Conservation (phyloP, 2,888 invertebrate genomes). For the Andrena dorsata region DNA sequence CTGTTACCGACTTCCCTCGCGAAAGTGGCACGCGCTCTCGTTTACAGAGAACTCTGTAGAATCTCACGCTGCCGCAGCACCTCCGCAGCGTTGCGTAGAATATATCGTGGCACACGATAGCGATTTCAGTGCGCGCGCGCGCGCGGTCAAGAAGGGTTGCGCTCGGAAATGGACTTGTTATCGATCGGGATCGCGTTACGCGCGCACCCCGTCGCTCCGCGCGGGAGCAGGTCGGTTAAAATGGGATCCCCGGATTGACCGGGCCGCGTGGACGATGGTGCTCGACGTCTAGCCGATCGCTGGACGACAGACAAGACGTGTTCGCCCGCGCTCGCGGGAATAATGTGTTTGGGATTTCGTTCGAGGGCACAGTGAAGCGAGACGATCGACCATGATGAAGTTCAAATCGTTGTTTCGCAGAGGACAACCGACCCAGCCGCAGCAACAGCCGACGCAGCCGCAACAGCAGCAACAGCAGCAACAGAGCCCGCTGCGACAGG, state of each 20-base stretch:
- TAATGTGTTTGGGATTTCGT: conserved; percentile 53
- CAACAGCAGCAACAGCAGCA: conserved; percentile 80
- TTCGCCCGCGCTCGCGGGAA: conserved; percentile 7
- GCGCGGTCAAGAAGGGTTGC: not conserved
- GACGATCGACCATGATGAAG: conserved; percentile 92
- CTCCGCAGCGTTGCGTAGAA: not conserved
- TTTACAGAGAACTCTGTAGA: conserved; percentile 23
- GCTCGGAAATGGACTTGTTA: conserved; percentile 33
- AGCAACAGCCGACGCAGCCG: conserved; percentile 75
- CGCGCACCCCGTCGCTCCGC: not conserved
- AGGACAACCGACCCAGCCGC: conserved; percentile 88
- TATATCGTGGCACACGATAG: not conserved
- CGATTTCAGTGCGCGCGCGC: not conserved
- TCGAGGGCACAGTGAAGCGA: conserved; percentile 67
- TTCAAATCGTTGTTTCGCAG: conserved; percentile 96
- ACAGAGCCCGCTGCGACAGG: conserved; percentile 84
- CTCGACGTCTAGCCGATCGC: conserved; percentile 1
- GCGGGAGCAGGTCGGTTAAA: not conserved
- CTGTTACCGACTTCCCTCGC: not conserved
- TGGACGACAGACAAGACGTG: conserved; percentile 17
- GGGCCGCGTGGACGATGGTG: not conserved
- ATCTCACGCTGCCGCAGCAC: not conserved
- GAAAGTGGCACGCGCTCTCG: conserved; percentile 27
- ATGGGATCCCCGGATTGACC: not conserved
- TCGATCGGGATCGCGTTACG: conserved; percentile 22